Evolutionary conservation across 2,888 invertebrate species (phyloP), one percentile per base, ranked within the genome.

Genomic region (Agrochola circellaris): DNA sequence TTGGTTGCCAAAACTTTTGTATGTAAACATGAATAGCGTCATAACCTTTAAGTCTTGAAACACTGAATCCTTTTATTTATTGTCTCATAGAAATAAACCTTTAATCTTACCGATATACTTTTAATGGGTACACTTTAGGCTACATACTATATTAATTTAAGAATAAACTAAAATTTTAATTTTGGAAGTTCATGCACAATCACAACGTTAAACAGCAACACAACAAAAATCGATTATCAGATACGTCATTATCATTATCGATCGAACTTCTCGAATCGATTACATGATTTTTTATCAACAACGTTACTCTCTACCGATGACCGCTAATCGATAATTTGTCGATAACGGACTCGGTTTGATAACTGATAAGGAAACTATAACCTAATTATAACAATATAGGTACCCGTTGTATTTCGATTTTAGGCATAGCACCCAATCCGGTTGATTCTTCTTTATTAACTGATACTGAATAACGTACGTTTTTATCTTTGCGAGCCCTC

Each of bases 341-440:
- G 79, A 84, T 75, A 77, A 45, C 74, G 73, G 61, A 60, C 45
- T 78, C 65, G 68, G 73, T 83, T 74, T 82, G 82, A 82, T 86
- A 87, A 83, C 79, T 84, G 83, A 89, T 87, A 85, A 85, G 71
- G 64, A 71, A 85, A 77, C 76, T 83, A 86, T 89, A 91, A 91
- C 87, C 88, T 87, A 86, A 86, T 76, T 81, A 87, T 88, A 91
- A 91, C 90, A 92, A 91, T 89, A 81, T 93, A 94, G 83, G 90
- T 95, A 95, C 95, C 94, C 93, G 92, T 90, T 95, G 93, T 88
- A 95, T 95, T 93, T 95, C 93, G 85, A 95, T 95, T 91, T 91
- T 90, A 89, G 95, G 95, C 89, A 94, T 91, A 87, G 84, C 91
- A 70, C 81, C 80, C 64, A 71, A 60, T 90, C 91, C 93, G 48